Base-by-base conservation (phyloP, 2,113 vertebrate species). In the Marmota flaviventris region DNA sequence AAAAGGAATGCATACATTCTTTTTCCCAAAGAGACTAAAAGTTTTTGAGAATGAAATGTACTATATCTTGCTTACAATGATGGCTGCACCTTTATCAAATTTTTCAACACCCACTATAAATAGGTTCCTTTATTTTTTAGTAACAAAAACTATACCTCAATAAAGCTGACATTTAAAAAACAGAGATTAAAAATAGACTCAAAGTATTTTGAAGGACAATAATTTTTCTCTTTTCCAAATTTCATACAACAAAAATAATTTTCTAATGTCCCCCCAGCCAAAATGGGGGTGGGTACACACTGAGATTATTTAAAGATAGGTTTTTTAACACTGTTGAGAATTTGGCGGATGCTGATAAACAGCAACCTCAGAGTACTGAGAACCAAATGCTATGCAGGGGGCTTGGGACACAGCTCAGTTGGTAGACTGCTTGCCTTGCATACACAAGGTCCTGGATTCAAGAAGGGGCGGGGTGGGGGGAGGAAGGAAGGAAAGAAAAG, bases 301-400 rank as follows among this genome's bases (percentile, higher is more conserved):
- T 82, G 16, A 95, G 14, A 12, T 87, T 89, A 92, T 75, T 84
- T 83, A 72, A 91, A 95, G 48, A 22, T 34, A 32, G 42, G 18
- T n/a, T 18, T 58, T 70, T 91, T 73, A 25, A 72, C 84, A 91
- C 27, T 76, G 61, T 0, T 76, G 32, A 82, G 76, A 87, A 92
- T 82, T 69, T 67, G 29, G 56, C 13, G 5, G 22, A 67, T 65
- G 29, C 22, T 42, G 70, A 92, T 48, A 87, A 87, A 88, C 2
- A 88, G 24, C 17, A 76, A 82, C 8, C 32, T 12, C n/a, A 65
- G 45, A 65, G 42, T 45, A 92, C 53, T 83, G 22, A 65, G 61
- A 51, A 27, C 16, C 39, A 81, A 87, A 45, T 67, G 32, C 16
- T 75, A 42, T 17, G 37, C 29, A 82, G 48, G 10, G 48, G 48